A percentile compares a stretch with the other conserved stretches of the same genome.
Evolutionary conservation across 2,888 invertebrate genomes (phyloP).

Genomic region (Tenthredo amoena): DNA sequence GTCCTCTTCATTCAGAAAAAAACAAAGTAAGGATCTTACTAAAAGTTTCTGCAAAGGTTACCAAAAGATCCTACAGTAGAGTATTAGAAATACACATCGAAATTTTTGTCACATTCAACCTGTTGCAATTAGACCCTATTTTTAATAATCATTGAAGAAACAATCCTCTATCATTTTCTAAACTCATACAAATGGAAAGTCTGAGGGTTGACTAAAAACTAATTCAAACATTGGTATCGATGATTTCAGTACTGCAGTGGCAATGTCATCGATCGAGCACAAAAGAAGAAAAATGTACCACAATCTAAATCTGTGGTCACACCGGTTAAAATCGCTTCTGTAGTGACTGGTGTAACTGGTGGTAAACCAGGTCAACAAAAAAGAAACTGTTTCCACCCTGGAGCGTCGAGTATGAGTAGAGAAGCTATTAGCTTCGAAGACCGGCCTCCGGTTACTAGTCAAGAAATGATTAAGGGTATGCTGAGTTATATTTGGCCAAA

Average conservation of each 20-base stretch:
- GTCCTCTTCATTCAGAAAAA: neutral
- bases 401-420: conserved; percentile 85
- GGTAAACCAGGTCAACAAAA: conserved; percentile 79
- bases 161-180: neutral
- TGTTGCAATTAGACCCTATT: neutral
- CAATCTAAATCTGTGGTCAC: conserved; percentile 72
- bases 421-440: conserved; percentile 83
- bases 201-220: neutral
- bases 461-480: conserved; percentile 93
- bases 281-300: conserved; percentile 73
- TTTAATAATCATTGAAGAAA: neutral
- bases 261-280: conserved; percentile 73
- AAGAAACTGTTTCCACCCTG: conserved; percentile 96
- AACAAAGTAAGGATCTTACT: conserved; percentile 5
- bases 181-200: neutral
- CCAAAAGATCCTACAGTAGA: neutral
- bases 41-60: neutral
- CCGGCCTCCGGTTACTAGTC: conserved; percentile 82
- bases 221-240: neutral
- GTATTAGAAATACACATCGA: neutral
- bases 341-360: conserved; percentile 72
- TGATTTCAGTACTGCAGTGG: conserved; percentile 72
- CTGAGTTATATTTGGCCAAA: conserved; percentile 97
- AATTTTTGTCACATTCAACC: neutral
- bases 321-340: conserved; percentile 67